phyloP scores from a whole-genome alignment of 2,888 invertebrate genomes.

The Eupithecia subumbrata region DNA sequence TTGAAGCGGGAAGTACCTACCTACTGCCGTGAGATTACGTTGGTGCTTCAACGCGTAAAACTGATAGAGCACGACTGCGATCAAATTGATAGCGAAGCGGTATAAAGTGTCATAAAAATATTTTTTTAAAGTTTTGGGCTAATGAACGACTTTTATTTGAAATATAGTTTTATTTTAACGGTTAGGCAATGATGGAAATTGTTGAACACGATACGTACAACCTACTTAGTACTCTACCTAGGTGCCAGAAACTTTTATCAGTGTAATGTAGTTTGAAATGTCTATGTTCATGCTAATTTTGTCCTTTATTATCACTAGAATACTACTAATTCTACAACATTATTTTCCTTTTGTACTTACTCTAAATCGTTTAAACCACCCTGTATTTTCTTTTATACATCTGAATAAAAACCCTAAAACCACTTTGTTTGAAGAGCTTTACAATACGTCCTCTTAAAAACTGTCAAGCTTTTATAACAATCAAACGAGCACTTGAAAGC shows the following conservation, averaged over 20 bases:
- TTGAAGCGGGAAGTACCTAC: constrained; percentile 12
- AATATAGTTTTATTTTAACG: no score
- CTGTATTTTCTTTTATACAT: not conserved
- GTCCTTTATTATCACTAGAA: not conserved
- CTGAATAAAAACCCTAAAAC: not conserved
- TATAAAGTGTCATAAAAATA: not conserved
- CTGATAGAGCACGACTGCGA: constrained; percentile 12
- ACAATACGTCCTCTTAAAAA: constrained; percentile 8
- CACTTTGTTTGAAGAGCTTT: not conserved
- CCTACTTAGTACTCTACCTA: no score
- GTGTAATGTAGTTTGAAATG: not conserved
- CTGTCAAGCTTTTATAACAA: constrained; percentile 17
- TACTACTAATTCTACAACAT: not conserved
- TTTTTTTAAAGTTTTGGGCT: not conserved
- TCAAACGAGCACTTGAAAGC: constrained; percentile 35
- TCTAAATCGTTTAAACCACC: not conserved
- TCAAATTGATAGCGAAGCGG: constrained; percentile 4
- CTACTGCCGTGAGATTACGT: not conserved
- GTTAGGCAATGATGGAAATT: no score
- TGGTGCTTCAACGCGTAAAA: not conserved
- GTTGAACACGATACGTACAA: no score
- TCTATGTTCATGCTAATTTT: no score
- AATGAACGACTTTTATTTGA: no score
- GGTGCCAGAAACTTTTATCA: not conserved
- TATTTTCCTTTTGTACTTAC: not conserved